Base-by-base conservation (phyloP, 2,888 invertebrate genomes). In the Drosophila leonis region DNA sequence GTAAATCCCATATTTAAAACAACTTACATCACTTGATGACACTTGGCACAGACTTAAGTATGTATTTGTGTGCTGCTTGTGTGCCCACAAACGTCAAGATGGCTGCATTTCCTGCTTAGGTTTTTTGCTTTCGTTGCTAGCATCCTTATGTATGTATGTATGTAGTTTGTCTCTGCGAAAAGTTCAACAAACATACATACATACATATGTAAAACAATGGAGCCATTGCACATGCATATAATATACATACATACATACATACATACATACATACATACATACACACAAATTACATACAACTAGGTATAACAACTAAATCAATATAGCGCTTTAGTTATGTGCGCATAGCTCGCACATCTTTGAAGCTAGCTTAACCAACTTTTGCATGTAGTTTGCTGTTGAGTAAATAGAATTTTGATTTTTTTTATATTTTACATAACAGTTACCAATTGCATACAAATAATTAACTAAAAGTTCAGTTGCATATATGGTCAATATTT, bases 61-160 rank as follows among this genome's bases (percentile, higher is more conserved):
- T 35, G 33, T 52, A 35, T 33, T 39, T 31, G 15, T 57, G 42
- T 64, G 33, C 12, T 15, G 51, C 20, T 55, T 64, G 44, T 59
- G 37, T 48, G 46, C n/a, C 33, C 24, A 37, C 52, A 39, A 8
- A 49, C 48, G 67, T 55, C 57, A 70, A 75, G 77, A 79, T 80
- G 79, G 64, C 77, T 80, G 80, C 75, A 74, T 80, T 75, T 80
- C 80, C 80, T 72, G 72, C 61, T 72, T 35, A 54, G 42, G 49
- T 18, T 49, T 7, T 13, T 48, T 20, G 39, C 8, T 48, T 33
- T 42, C 8, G 1, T 1, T 24, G 37, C 52, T 60, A 18, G 29
- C 48, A n/a, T 29, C 48, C 48, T 10, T 29, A n/a, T 48, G n/a
- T 37, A 37, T 8, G 8, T 9, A 39, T n/a, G n/a, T n/a, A n/a